Percentiles rank a stretch among this genome's conserved stretches.
Evolutionary conservation across 2,113 vertebrate species (phyloP).

Genomic region (Holacanthus passer): DNA sequence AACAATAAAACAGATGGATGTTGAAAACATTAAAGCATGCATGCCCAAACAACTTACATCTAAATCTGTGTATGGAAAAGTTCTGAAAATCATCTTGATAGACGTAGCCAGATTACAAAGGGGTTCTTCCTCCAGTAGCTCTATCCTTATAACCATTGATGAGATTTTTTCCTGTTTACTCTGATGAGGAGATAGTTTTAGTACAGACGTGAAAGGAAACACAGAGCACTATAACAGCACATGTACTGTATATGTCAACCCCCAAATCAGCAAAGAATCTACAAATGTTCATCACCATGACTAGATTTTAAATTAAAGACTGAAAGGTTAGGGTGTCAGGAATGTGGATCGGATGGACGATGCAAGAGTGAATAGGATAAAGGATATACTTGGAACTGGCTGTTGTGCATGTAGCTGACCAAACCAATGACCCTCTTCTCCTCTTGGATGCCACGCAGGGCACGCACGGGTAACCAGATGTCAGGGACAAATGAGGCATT

Average conservation of each 20-base stretch:
- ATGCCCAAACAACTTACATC: slow-evolving; percentile 9
- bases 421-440: slow-evolving; percentile 45
- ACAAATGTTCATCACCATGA: too few species aligned
- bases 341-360: neutral
- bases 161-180: neutral
- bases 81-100: slow-evolving; percentile 64
- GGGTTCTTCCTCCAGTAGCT: fast-evolving
- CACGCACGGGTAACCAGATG: slow-evolving; percentile 56
- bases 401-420: slow-evolving; percentile 49
- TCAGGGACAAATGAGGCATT: slow-evolving; percentile 4
- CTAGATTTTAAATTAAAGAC: neutral
- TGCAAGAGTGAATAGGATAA: neutral
- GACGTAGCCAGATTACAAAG: slow-evolving; percentile 6
- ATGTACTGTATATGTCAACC: neutral
- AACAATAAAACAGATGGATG: neutral
- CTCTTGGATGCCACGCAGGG: slow-evolving; percentile 18
- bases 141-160: slow-evolving; percentile 70
- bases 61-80: fast-evolving
- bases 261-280: neutral
- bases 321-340: neutral
- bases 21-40: too few species aligned
- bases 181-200: slow-evolving; percentile 35
- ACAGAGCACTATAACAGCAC: neutral
- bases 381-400: slow-evolving; percentile 64
- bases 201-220: neutral